Evolutionary conservation across 2,797 vertebrate genomes (phyloP).

Genomic region (Alcedo quadribrachys): DNA sequence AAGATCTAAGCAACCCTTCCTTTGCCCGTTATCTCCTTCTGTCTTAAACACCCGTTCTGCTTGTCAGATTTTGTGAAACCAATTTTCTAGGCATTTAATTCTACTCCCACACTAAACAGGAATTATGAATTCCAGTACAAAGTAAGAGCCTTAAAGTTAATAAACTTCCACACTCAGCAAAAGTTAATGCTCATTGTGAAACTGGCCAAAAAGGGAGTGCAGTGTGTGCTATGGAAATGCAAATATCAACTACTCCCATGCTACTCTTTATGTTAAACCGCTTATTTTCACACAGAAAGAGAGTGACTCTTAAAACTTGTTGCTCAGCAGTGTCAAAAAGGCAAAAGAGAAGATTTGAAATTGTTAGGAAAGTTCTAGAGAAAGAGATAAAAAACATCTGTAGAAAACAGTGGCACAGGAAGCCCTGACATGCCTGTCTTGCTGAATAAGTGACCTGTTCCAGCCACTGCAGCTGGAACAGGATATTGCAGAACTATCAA

Average conservation of each 20-base stretch:
- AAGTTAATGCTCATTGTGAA: background rate
- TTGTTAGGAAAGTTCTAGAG: background rate
- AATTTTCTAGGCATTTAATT: background rate
- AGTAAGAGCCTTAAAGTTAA: background rate
- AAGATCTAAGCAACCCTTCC: background rate
- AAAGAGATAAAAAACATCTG: background rate
- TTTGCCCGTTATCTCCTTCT: background rate
- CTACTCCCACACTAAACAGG: background rate
- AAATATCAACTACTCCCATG: background rate
- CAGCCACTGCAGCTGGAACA: background rate
- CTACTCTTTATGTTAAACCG: background rate
- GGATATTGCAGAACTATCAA: background rate
- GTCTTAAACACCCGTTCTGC: background rate
- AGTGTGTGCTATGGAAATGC: background rate
- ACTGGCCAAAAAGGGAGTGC: background rate
- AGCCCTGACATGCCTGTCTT: background rate
- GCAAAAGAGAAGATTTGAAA: background rate
- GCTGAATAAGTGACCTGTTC: background rate
- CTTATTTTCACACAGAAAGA: background rate
- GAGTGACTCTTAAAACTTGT: background rate
- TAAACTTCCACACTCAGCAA: background rate
- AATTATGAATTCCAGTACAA: background rate
- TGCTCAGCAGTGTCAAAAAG: background rate
- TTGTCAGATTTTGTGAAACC: background rate
- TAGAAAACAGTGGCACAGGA: fast-evolving